Conservation (phyloP, 2,888 invertebrate genomes). For the Ariolimax columbianus region DNA sequence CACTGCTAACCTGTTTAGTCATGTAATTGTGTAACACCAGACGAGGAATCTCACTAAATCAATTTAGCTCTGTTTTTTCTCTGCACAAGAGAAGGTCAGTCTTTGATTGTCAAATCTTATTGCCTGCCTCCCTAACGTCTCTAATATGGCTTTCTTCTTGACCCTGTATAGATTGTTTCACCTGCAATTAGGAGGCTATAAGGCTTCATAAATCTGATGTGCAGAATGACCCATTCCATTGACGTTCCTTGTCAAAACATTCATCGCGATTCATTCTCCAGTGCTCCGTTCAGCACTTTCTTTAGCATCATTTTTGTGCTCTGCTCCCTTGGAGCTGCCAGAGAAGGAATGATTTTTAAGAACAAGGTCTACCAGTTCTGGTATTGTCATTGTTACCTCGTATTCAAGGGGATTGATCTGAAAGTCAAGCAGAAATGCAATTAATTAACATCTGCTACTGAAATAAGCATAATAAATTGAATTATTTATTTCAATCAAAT, state of each 20-base stretch:
- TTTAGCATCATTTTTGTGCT: slow-evolving; percentile 37
- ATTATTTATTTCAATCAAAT: not conserved
- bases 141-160: not conserved
- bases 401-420: slow-evolving; percentile 49
- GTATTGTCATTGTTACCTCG: slow-evolving; percentile 49
- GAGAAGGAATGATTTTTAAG: slow-evolving; percentile 42
- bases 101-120: not conserved
- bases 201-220: not conserved
- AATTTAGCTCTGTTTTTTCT: not conserved
- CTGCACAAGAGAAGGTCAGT: not conserved
- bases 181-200: not conserved
- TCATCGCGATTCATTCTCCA: slow-evolving; percentile 34
- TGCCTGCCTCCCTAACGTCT: not conserved
- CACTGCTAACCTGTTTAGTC: not conserved
- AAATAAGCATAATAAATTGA: no score
- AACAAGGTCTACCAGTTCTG: slow-evolving; percentile 47
- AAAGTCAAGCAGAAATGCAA: not conserved
- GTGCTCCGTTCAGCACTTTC: slow-evolving; percentile 43
- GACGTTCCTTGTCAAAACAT: not conserved
- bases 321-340: slow-evolving; percentile 24
- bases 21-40: not conserved
- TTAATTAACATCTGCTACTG: no score
- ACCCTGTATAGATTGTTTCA: not conserved
- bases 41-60: not conserved
- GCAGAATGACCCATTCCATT: not conserved